Conservation (phyloP, 2,113 vertebrate species). For the Pterocles orientalis region DNA sequence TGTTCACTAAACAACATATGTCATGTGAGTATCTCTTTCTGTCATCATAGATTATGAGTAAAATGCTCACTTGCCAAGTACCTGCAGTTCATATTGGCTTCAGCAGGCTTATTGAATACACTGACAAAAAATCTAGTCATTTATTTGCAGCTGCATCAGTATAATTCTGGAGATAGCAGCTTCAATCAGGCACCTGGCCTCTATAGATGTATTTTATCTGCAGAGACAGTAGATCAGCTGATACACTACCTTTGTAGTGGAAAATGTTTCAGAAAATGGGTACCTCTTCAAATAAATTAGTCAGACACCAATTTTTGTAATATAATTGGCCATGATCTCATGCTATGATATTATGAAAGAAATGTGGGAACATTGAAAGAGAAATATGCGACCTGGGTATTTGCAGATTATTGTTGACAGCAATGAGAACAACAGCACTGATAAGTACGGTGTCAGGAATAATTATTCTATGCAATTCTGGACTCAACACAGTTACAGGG, state of each 20-base stretch:
- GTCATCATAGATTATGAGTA: background rate
- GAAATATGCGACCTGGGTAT: constrained; percentile 27
- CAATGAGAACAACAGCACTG: constrained; percentile 17
- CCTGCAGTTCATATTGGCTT: background rate
- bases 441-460: constrained; percentile 25
- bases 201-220: background rate
- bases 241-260: background rate
- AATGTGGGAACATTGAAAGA: constrained; percentile 35
- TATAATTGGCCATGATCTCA: constrained; percentile 6
- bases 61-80: constrained; percentile 23
- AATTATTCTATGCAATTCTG: constrained; percentile 11
- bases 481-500: background rate
- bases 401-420: constrained; percentile 42
- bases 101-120: background rate
- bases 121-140: background rate
- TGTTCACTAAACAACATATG: background rate
- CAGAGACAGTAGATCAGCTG: background rate
- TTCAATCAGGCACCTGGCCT: background rate
- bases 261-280: constrained; percentile 14
- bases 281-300: background rate
- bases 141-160: constrained; percentile 3
- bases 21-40: background rate
- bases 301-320: background rate
- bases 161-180: background rate
- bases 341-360: constrained; percentile 38